Conservation (phyloP, 2,888 invertebrate genomes). For the Smittia sp. region DNA sequence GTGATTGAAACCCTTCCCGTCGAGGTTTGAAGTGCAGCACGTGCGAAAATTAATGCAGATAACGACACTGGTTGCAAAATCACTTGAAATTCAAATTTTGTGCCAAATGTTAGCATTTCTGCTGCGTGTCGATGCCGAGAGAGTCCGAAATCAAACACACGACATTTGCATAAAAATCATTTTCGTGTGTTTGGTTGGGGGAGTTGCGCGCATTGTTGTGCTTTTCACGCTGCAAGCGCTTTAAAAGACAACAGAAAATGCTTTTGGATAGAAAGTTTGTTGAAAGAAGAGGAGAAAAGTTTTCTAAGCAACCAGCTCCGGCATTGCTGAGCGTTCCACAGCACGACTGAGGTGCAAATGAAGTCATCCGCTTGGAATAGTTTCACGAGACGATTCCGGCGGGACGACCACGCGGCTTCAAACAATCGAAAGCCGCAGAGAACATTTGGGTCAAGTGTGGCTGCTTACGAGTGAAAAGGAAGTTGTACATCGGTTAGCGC, state of each 20-base stretch:
- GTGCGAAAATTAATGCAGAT: neutral
- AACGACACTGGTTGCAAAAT: neutral
- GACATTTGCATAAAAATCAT: slow-evolving; percentile 33
- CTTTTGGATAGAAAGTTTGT: neutral
- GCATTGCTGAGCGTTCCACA: neutral
- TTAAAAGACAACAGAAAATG: neutral
- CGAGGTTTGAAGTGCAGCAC: slow-evolving; percentile 19
- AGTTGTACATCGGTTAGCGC: no score
- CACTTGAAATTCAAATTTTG: slow-evolving; percentile 39
- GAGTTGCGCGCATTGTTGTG: neutral
- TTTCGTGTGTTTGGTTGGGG: neutral
- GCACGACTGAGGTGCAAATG: no score
- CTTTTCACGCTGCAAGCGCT: neutral
- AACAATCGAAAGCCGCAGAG: no score
- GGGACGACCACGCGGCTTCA: no score
- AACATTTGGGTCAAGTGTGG: no score
- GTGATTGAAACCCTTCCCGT: neutral
- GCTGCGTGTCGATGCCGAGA: neutral
- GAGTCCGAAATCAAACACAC: neutral
- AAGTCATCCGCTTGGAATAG: no score
- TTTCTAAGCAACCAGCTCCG: neutral
- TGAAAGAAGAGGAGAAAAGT: neutral
- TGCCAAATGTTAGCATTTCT: slow-evolving; percentile 28
- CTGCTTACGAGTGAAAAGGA: no score
- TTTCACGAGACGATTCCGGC: no score